Percentiles rank a stretch among this genome's conserved stretches.
These are phyloP conservation scores for Ormyrus labotus DNA, from an alignment of 2,888 invertebrate species.

Conservation along the genomic window DNA sequence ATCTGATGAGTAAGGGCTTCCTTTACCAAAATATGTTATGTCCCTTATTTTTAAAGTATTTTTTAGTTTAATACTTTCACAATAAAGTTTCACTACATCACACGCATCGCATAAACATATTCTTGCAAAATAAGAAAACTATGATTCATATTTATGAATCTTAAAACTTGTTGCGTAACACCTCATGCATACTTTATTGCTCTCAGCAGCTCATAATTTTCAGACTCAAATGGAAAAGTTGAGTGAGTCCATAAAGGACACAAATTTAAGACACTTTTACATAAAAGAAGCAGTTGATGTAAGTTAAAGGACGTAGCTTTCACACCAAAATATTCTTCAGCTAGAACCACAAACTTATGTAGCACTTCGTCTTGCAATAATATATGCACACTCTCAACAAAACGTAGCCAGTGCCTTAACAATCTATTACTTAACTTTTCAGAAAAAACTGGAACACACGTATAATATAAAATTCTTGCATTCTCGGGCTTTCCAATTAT, in stretches of 20 bases:
- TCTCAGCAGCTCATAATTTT: background rate
- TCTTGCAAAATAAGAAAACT: background rate
- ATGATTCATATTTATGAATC: background rate
- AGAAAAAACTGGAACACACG: background rate
- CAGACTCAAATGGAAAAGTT: constrained; percentile 4
- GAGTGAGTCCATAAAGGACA: constrained; percentile 2
- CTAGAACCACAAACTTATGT: too few species aligned
- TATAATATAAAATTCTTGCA: constrained; percentile 33
- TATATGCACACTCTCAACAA: constrained; percentile 28
- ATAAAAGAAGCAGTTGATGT: background rate
- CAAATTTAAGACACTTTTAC: constrained; percentile 10
- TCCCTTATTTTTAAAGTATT: background rate
- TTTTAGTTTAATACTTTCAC: background rate
- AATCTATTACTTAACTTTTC: background rate
- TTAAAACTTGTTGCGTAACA: background rate
- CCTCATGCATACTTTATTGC: constrained; percentile 16
- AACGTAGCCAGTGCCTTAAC: background rate
- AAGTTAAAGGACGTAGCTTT: too few species aligned
- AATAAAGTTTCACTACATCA: constrained; percentile 1
- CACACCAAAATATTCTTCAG: too few species aligned
- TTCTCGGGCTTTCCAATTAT: constrained; percentile 34
- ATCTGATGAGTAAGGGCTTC: background rate
- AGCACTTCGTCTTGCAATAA: background rate
- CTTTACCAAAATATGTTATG: background rate
- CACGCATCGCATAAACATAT: background rate